Evolutionary conservation across 2,113 vertebrate species (phyloP).

Genomic region (Eulemur macaco): DNA sequence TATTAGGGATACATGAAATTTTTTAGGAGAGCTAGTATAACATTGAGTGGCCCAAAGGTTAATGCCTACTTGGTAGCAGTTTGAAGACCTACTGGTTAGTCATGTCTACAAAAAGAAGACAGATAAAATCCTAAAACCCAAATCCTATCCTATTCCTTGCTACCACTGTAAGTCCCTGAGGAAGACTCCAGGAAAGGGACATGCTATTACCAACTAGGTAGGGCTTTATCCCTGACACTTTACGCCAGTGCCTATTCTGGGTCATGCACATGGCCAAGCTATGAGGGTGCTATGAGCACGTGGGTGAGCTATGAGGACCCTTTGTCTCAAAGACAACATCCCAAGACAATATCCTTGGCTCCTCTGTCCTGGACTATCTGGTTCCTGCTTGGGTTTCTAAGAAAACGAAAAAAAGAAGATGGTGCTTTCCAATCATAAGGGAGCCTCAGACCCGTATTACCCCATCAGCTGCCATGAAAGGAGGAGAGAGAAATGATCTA

Average conservation of each 20-base stretch:
- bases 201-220: neutral
- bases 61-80: neutral
- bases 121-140: neutral
- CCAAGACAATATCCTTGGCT: neutral
- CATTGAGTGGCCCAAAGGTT: neutral
- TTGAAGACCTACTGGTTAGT: neutral
- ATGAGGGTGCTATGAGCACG: too few relatives aligned
- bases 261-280: neutral
- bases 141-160: neutral
- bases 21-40: neutral
- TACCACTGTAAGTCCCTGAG: neutral
- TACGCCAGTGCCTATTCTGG: neutral
- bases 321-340: neutral
- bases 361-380: neutral
- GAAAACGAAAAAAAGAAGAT: neutral
- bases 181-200: neutral
- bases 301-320: neutral
- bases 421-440: neutral
- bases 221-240: neutral
- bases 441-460: too few relatives aligned
- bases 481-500: neutral
- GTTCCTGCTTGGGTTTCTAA: neutral
- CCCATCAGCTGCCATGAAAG: neutral
- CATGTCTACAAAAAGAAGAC: neutral
- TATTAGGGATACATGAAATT: neutral